Evolutionary conservation across 2,113 vertebrate genomes (phyloP).

Genomic region (Clarias macrocephalus): DNA sequence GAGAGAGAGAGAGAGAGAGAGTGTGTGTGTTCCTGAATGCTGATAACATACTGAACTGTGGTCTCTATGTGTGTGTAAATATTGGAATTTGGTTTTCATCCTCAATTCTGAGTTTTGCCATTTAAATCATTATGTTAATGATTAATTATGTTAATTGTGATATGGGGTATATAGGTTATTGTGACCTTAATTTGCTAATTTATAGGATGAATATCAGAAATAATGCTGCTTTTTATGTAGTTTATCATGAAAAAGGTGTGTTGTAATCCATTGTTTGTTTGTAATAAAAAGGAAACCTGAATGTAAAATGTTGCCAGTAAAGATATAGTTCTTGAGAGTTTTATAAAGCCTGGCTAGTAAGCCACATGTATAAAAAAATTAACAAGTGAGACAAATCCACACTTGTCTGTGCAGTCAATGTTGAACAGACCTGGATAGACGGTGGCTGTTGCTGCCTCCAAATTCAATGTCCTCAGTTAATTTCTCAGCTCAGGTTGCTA

Average conservation of each 20-base stretch:
- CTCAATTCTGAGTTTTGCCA: neutral
- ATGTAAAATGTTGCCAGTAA: neutral
- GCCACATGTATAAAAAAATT: neutral
- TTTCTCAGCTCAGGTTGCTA: neutral
- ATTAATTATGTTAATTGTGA: neutral
- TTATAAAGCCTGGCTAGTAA: neutral
- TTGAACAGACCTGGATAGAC: neutral
- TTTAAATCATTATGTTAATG: neutral
- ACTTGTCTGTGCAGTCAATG: neutral
- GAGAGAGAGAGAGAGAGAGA: no score
- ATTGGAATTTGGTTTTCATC: constrained; percentile 1
- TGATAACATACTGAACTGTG: neutral
- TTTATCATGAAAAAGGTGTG: neutral
- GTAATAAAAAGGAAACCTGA: neutral
- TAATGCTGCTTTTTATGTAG: neutral
- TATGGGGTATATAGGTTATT: neutral
- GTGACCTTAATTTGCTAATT: neutral
- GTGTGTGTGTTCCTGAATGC: neutral
- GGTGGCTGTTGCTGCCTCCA: neutral
- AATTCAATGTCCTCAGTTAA: neutral
- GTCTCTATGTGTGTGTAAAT: neutral
- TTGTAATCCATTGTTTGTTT: neutral
- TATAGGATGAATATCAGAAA: neutral
- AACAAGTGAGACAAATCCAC: neutral
- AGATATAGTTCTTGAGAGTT: neutral